Evolutionary conservation across 1,140 invertebrate genomes (phyloP).

Genomic region (Caenorhabditis brenneri): DNA sequence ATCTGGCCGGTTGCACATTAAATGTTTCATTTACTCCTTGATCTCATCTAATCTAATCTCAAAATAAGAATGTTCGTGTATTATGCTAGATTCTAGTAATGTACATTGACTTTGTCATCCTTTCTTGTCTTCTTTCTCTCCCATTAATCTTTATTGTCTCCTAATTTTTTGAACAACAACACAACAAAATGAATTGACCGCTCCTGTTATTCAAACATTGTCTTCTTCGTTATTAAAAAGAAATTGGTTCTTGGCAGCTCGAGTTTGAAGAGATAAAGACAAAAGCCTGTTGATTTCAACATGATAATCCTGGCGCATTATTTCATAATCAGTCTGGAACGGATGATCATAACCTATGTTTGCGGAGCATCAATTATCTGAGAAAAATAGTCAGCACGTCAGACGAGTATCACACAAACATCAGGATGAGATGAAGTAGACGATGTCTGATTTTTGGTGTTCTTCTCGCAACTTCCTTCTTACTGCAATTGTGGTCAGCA

Average conservation of each 20-base stretch:
- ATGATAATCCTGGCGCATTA: not conserved
- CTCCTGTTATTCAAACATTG: not conserved
- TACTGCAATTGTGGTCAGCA: not conserved
- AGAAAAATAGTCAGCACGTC: not conserved
- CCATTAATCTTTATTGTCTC: not conserved
- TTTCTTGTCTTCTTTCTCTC: not conserved
- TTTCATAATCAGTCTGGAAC: not conserved
- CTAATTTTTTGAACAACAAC: too few species aligned
- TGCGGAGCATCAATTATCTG: not conserved
- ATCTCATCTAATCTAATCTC: not conserved
- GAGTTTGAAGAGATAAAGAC: not conserved
- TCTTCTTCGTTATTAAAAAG: not conserved
- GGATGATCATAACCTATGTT: not conserved
- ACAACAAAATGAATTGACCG: conserved; percentile 23
- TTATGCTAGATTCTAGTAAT: not conserved
- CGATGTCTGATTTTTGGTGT: conserved; percentile 11
- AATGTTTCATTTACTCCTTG: not conserved
- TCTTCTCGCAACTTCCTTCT: not conserved
- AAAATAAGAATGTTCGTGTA: conserved; percentile 9
- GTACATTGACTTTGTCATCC: not conserved
- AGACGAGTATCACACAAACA: not conserved
- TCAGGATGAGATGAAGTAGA: not conserved
- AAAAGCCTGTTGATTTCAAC: not conserved
- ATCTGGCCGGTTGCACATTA: not conserved
- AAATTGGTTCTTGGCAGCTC: not conserved